Evolutionary conservation across 1,140 invertebrate species (phyloP).

Genomic region (Megalonaias nervosa): DNA sequence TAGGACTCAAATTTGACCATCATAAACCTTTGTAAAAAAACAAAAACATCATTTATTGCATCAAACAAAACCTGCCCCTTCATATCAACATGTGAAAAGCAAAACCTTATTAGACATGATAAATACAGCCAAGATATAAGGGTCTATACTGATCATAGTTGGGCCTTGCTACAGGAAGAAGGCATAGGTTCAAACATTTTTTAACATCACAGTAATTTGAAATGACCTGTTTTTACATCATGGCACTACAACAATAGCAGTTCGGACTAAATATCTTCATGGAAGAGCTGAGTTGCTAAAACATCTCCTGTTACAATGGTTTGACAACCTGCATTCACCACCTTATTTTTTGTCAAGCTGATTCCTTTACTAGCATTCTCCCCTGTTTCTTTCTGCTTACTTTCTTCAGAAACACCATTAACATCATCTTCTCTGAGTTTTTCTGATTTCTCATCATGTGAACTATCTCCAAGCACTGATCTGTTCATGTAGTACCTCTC

Average conservation of each 20-base stretch:
- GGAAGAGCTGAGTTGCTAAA: constrained; percentile 70
- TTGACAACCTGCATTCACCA: constrained; percentile 61
- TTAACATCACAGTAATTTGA: too few relatives aligned
- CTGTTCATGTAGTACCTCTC: constrained; percentile 69
- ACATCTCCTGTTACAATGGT: constrained; percentile 71
- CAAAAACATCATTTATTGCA: too few relatives aligned
- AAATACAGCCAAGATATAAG: too few relatives aligned
- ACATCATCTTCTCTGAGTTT: not conserved
- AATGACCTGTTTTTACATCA: too few relatives aligned
- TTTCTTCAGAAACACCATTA: constrained; percentile 14
- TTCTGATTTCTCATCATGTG: constrained; percentile 31
- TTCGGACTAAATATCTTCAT: constrained; percentile 62
- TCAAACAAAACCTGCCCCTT: too few relatives aligned
- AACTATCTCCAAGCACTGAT: constrained; percentile 65
- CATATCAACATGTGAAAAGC: too few relatives aligned
- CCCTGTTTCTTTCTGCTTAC: constrained; percentile 12
- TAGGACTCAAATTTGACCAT: too few relatives aligned
- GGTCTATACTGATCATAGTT: too few relatives aligned
- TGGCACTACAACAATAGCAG: not conserved
- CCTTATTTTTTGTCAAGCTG: constrained; percentile 37
- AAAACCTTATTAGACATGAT: too few relatives aligned
- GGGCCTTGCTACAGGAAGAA: too few relatives aligned
- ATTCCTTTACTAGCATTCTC: constrained; percentile 9
- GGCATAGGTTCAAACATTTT: too few relatives aligned
- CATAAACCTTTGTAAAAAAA: too few relatives aligned